Evolutionary conservation across 2,888 invertebrate species (phyloP), one percentile per base, ranked within the genome.

Genomic region (Fissipunctia ypsillon): DNA sequence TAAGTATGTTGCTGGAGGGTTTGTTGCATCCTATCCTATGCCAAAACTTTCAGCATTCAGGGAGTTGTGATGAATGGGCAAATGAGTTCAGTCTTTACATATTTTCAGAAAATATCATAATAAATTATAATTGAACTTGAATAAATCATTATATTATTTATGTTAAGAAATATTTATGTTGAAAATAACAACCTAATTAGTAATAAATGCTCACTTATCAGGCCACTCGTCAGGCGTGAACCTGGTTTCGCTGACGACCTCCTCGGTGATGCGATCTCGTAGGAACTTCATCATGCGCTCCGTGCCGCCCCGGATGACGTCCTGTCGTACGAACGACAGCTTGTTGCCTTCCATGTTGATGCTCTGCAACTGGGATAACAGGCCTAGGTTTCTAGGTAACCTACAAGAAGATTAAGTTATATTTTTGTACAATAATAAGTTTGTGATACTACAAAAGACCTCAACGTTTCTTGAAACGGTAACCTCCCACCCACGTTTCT

Each of bases 321-420:
- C 99, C 76, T 98, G 97, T 50, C 99, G 96, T 43, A 99, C 97
- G 69, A 97, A 97, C 87, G 98, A 97, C 84, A 99, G 95, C 87
- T 98, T 98, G 94, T 99, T 99, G 9, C 99, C 99, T 84, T 99
- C 98, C 88, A 99, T 96, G 80, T 97, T 97, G 67, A 99, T 96
- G 84, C 98, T 98, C 88, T 98, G 98, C 74, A 99, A 95, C 90
- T 98, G 98, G 0, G 98, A 97, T 87, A 99, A 96, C 2, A 96
- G 88, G 0, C 96, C 96, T 3, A 96, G 88, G 84, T 96, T 96
- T 60, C 90, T 91, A 3, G 96, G 96, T 68, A 96, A 87, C 80
- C 96, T 96, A 81, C 1, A 50, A 50, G 19, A 64, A 35, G 0
- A 50, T 6, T 10, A 48, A 48, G 6, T 48, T 35, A 48, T n/a